Evolutionary conservation across 2,797 vertebrate genomes (phyloP), one percentile per base, ranked within the genome.

Genomic region (Urocyon cinereoargenteus): DNA sequence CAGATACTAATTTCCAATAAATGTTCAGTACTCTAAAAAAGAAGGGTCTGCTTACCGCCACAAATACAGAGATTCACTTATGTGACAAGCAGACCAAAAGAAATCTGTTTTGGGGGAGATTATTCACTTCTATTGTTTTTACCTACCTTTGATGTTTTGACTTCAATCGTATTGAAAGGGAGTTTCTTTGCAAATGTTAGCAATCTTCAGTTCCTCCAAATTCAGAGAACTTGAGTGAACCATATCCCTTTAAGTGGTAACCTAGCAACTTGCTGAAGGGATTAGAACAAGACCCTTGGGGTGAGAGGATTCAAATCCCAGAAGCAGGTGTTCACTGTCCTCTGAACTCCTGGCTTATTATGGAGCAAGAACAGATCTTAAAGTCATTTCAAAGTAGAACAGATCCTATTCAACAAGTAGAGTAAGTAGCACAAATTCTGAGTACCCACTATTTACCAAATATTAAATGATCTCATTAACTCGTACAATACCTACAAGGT

Each of bases 221-320:
- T 94, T 95, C 90, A 93, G 40, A 73, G 53, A 90, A 70, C 13
- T 87, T 15, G 6, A 95, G 88, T 73, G 85, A 91, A 64, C 57
- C n/a, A 34, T 31, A 31, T 96, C 14, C 79, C 93, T 96, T 96
- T 94, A 91, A 97, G 15, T 79, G 72, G 66, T 96, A 96, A 89
- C 73, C 79, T 78, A 94, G 92, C 75, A 96, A 97, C 86, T 61
- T 68, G 51, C 95, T 94, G 59, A 90, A 61, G 31, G 49, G 78
- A 91, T 90, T 96, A 97, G 68, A 90, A 92, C 31, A 83, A 4
- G 13, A 92, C 70, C 53, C 75, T 51, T n/a, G 59, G 68, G 77
- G 73, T 96, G 73, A 34, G 16, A 86, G 61, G 36, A 94, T 34
- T 91, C 89, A 98, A 97, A 95, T 95, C 86, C 75, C 84, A 93